Percentiles rank a stretch among this genome's conserved stretches.
Evolutionary conservation across 2,113 vertebrate species (phyloP).

Genomic region (Hydropotes inermis): DNA sequence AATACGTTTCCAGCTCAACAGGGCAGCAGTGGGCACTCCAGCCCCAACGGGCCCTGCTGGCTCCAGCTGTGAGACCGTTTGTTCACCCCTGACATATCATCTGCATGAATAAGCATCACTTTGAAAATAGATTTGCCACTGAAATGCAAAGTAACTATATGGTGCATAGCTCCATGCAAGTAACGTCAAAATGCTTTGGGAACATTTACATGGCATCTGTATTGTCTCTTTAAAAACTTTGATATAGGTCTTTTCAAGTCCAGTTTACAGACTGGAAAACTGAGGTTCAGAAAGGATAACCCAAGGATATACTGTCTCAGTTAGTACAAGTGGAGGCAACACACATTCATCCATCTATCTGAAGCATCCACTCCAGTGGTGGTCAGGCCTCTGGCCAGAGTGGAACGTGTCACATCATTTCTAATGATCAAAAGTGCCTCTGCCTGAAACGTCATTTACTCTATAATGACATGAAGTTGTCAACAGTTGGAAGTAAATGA

Average conservation of each 20-base stretch:
- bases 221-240: fast-evolving
- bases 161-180: fast-evolving
- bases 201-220: fast-evolving
- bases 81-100: no score
- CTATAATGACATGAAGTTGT: fast-evolving
- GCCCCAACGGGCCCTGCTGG: fast-evolving
- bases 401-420: fast-evolving
- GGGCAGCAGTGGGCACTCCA: fast-evolving
- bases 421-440: fast-evolving
- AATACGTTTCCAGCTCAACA: not conserved
- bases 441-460: fast-evolving
- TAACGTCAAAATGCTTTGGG: no score
- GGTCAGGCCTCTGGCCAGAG: fast-evolving
- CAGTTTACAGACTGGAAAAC: not conserved
- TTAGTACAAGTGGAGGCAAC: fast-evolving
- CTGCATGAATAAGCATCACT: fast-evolving
- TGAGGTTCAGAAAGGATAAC: not conserved
- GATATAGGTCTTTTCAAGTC: not conserved
- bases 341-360: fast-evolving
- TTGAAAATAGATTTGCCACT: not conserved
- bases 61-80: fast-evolving
- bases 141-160: not conserved
- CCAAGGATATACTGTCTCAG: fast-evolving
- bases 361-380: fast-evolving
- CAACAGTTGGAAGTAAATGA: not conserved